Evolutionary conservation across 1,140 invertebrate genomes (phyloP).

Genomic region (Doryteuthis pealeii): DNA sequence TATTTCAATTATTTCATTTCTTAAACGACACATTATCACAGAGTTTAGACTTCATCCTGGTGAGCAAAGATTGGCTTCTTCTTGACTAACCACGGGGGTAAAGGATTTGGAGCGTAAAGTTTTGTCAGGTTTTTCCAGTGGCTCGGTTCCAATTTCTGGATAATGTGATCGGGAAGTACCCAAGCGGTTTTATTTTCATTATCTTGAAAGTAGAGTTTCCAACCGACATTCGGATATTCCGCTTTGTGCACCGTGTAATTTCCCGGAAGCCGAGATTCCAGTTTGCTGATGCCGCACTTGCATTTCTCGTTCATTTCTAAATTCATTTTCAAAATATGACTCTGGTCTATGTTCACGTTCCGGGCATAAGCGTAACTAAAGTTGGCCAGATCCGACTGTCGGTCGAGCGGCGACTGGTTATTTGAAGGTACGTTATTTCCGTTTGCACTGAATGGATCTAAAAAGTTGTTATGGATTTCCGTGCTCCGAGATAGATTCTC

Average conservation of each 20-base stretch:
- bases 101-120: neutral
- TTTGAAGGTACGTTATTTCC: neutral
- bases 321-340: neutral
- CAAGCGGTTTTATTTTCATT: neutral
- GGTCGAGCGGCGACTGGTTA: neutral
- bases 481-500: neutral
- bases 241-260: neutral
- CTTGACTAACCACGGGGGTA: neutral
- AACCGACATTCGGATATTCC: neutral
- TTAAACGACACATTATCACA: too few relatives aligned
- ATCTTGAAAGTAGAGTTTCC: neutral
- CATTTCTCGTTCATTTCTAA: neutral
- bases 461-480: neutral
- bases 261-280: neutral
- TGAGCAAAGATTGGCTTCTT: neutral
- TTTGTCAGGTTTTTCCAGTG: constrained; percentile 1
- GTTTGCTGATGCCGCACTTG: neutral
- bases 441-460: neutral
- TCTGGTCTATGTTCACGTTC: neutral
- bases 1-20: too few relatives aligned
- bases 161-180: neutral
- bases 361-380: neutral
- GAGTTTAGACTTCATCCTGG: too few relatives aligned
- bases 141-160: neutral
- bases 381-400: neutral